Base-by-base conservation (phyloP, 1,140 invertebrate genomes). In the Euura saliciscinereae region DNA sequence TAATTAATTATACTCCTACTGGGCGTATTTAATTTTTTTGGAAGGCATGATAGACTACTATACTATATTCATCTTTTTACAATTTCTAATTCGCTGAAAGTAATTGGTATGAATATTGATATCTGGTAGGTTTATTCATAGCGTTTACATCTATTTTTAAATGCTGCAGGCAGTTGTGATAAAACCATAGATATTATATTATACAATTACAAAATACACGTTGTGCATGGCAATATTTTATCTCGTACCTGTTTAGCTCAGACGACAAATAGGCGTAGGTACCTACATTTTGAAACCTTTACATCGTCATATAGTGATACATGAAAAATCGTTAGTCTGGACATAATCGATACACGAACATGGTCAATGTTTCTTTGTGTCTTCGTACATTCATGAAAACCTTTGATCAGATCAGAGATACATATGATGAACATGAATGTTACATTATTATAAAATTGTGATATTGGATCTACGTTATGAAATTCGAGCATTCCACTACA, bases 81-180 rank as follows among this genome's bases (percentile, higher is more conserved):
- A 42, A 72, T 43, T 11, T 11, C 43, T 43, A 72, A 44, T 7
- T 44, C 43, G 43, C 3, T 45, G 43, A 28, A 59, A 13, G 66
- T 43, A 69, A 45, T 73, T 59, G 74, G 42, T 69, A 78, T 75
- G 46, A 78, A 77, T 70, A 77, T 44, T 28, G 45, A 11, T 45
- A 11, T 59, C 13, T 59, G 51, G 51, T 59, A 59, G 51, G 51
- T 59, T 6, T n/a, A n/a, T 59, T n/a, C 0, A 59, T n/a, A 59
- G 51, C 28, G 28, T 28, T 28, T 28, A 28, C 28, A 28, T 28
- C 28, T 28, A 28, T 1, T 28, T 28, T 28, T 28, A 28, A 28
- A 28, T 1, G 28, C 28, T 28, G 28, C 0, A 28, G 28, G 28
- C 28, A 28, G 28, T 28, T 28, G 28, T 28, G 28, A 28, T 28